Percentiles rank a stretch among this genome's conserved stretches.
These are phyloP conservation scores for Apoda limacodes DNA, from an alignment of 2,888 invertebrate species.

Conservation along the genomic window DNA sequence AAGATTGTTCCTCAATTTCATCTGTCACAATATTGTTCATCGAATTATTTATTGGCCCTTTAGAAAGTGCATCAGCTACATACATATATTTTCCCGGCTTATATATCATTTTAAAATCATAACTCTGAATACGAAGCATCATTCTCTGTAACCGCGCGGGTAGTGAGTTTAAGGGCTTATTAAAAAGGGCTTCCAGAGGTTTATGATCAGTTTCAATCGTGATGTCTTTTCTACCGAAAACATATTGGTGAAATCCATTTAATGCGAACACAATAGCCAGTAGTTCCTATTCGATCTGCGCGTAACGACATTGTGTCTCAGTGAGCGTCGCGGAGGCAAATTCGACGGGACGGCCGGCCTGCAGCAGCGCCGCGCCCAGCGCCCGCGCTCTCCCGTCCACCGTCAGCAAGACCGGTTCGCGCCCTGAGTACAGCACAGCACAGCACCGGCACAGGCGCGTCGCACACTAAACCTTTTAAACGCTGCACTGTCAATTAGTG, in stretches of 20 bases:
- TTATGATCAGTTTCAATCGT: too few relatives aligned
- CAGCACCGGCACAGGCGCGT: constrained; percentile 16
- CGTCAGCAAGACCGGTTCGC: constrained; percentile 14
- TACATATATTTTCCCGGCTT: constrained; percentile 24
- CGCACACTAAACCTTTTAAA: constrained; percentile 9
- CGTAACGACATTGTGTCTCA: constrained; percentile 18
- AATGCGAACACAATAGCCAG: too few relatives aligned
- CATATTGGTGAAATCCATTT: constrained; percentile 22
- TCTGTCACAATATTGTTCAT: constrained; percentile 9
- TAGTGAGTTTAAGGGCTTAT: constrained; percentile 18
- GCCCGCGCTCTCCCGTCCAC: constrained; percentile 20
- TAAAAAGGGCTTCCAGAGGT: too few relatives aligned
- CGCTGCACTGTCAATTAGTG: constrained; percentile 4
- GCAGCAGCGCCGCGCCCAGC: constrained; percentile 19
- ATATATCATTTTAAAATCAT: too few relatives aligned
- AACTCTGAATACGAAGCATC: too few relatives aligned
- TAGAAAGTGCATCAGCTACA: constrained; percentile 22
- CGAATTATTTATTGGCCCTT: constrained; percentile 16
- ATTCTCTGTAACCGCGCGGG: too few relatives aligned
- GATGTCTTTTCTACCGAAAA: constrained; percentile 20
- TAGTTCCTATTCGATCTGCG: constrained; percentile 27
- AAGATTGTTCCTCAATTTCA: constrained; percentile 14
- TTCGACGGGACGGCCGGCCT: constrained; percentile 17
- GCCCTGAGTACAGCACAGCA: constrained; percentile 7
- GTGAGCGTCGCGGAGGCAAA: constrained; percentile 16